Evolutionary conservation across 1,140 invertebrate genomes (phyloP), one percentile per base, ranked within the genome.

Genomic region (Drepana arcuata): DNA sequence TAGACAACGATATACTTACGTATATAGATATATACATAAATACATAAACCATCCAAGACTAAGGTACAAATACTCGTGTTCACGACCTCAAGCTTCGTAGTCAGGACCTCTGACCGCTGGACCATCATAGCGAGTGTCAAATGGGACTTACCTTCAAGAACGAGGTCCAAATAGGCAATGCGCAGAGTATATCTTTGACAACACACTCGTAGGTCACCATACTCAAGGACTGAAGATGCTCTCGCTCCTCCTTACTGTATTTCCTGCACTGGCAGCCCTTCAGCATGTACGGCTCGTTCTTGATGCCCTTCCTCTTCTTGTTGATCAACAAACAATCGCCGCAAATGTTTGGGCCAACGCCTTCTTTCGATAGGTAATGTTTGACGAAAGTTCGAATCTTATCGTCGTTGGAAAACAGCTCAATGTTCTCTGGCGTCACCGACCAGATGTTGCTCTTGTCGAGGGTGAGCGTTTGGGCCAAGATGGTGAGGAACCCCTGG

Each of bases 121-220:
- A n/a, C n/a, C n/a, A n/a, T n/a, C n/a, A n/a, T n/a, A n/a, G n/a
- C n/a, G n/a, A n/a, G n/a, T n/a, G n/a, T n/a, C n/a, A n/a, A n/a
- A n/a, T n/a, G n/a, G n/a, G n/a, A n/a, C n/a, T n/a, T n/a, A 91
- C 91, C 81, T 92, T 90, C 38, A 91, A 77, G 31, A 93, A 86
- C 9, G 86, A 86, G 2, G 91, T 81, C 86, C 91, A 93, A 36
- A 92, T 85, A 2, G 91, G 88, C 41, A 97, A 70, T 11, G 93
- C 86, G 59, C 91, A 90, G 33, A 94, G 80, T 67, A 94, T 94
- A 74, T 97, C 95, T 61, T 91, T 90, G 1, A 93, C 89, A 0
- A 95, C 90, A 43, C 93, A 95, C 66, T 96, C 93, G 59, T 95
- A 95, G 16, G 94, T 89, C 14, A 95, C 80, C 57, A 89, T 88